phyloP scores from a whole-genome alignment of 2,797 vertebrate genomes.

The Pteronotus mesoamericanus region DNA sequence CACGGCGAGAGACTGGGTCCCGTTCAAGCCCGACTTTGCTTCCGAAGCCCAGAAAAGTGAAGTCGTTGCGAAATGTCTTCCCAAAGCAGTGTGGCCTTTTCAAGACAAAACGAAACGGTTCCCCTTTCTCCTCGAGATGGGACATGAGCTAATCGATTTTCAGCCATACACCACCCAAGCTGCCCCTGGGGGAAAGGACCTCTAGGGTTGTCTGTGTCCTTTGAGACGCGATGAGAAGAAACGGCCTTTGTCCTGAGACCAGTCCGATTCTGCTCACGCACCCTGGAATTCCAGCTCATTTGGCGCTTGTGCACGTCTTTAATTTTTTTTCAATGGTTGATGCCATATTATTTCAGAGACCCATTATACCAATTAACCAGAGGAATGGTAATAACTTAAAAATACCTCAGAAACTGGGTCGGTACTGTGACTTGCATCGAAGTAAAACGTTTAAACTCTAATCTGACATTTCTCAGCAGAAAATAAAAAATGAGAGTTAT shows the following conservation, averaged over 20 bases:
- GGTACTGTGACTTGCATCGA: rapidly evolving
- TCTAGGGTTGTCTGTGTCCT: rapidly evolving
- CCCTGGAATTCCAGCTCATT: rapidly evolving
- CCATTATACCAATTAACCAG: not conserved
- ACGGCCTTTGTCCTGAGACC: rapidly evolving
- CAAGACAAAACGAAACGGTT: too few relatives aligned
- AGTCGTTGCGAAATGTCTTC: not conserved
- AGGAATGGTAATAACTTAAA: not conserved
- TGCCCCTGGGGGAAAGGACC: rapidly evolving
- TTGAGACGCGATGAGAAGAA: not conserved
- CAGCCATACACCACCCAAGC: not conserved
- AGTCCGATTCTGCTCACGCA: rapidly evolving
- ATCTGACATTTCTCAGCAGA: not conserved
- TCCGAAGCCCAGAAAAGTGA: not conserved
- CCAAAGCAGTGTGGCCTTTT: not conserved
- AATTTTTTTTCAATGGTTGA: too few relatives aligned
- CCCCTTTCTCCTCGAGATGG: not conserved
- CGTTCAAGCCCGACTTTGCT: not conserved
- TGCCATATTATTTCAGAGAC: not conserved
- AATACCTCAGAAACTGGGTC: rapidly evolving
- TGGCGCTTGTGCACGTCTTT: too few relatives aligned
- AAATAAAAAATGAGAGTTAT: not conserved
- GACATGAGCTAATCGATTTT: rapidly evolving
- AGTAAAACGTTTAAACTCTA: rapidly evolving
- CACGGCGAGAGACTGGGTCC: rapidly evolving